phyloP scores from a whole-genome alignment of 2,113 vertebrate genomes.

The Percina caprodes region DNA sequence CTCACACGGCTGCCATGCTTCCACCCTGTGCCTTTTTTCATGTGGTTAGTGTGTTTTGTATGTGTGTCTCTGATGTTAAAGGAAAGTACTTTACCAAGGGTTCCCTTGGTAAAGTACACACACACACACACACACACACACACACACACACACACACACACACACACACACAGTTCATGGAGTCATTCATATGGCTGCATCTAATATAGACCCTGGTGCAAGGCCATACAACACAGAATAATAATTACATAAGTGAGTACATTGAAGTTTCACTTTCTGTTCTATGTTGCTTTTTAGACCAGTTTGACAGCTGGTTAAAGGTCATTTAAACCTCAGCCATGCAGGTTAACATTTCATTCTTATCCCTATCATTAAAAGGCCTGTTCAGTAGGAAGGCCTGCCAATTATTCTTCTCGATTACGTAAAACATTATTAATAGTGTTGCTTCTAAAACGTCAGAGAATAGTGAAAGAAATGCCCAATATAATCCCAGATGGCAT shows the following conservation, averaged over 20 bases:
- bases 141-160: background rate
- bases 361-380: background rate
- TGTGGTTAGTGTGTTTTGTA: slow-evolving; percentile 29
- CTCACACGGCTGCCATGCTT: background rate
- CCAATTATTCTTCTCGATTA: background rate
- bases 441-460: background rate
- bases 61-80: slow-evolving; percentile 28
- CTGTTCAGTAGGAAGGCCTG: background rate
- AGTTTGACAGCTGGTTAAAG: slow-evolving; percentile 16
- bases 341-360: background rate
- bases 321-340: slow-evolving; percentile 23
- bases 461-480: background rate
- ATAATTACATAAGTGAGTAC: background rate
- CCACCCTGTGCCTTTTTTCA: slow-evolving; percentile 10
- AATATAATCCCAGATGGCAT: background rate
- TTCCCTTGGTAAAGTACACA: background rate
- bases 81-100: background rate
- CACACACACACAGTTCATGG: background rate
- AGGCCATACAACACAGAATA: slow-evolving; percentile 1
- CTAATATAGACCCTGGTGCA: background rate
- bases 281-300: background rate
- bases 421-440: background rate
- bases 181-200: background rate
- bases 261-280: slow-evolving; percentile 58
- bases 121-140: background rate